Percentiles rank a stretch among this genome's conserved stretches.
Evolutionary conservation across 2,888 invertebrate species (phyloP).

Genomic region (Drosophila pullipes): DNA sequence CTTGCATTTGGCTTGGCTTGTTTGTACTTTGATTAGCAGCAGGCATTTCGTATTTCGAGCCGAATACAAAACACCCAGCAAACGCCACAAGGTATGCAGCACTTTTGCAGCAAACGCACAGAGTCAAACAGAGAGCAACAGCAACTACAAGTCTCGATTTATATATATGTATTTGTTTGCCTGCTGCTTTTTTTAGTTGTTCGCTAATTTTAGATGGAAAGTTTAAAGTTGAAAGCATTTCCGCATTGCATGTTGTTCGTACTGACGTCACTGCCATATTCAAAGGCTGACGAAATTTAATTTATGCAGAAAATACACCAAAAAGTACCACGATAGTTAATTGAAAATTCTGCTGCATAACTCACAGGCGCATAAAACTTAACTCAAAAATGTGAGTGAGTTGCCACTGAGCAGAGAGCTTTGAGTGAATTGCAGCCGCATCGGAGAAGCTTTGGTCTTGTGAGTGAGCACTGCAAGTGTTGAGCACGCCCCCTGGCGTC

Average conservation of each 20-base stretch:
- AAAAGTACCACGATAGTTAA: constrained; percentile 40
- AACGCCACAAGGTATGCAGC: constrained; percentile 65
- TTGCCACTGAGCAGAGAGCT: background rate
- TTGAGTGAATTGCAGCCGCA: constrained; percentile 41
- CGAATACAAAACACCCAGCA: constrained; percentile 18
- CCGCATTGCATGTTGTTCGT: constrained; percentile 39
- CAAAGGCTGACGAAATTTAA: constrained; percentile 59
- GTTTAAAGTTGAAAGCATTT: constrained; percentile 63
- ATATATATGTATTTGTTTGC: constrained; percentile 12
- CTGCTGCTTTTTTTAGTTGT: constrained; percentile 49
- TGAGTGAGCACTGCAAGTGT: constrained; percentile 19
- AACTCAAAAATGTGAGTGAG: constrained; percentile 36
- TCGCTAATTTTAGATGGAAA: constrained; percentile 68
- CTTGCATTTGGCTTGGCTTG: constrained; percentile 13
- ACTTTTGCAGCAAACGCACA: constrained; percentile 45
- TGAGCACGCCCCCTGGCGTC: constrained; percentile 64
- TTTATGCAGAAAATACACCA: constrained; percentile 52
- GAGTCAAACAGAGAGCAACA: constrained; percentile 24
- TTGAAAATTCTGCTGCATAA: constrained; percentile 63
- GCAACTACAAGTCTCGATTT: constrained; percentile 8
- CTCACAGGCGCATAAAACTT: constrained; percentile 43
- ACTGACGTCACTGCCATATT: constrained; percentile 69
- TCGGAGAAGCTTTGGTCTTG: constrained; percentile 2
- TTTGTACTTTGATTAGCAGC: constrained; percentile 44
- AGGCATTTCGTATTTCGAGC: constrained; percentile 42